Evolutionary conservation across 2,113 vertebrate species (phyloP).

Genomic region (Syrrhaptes paradoxus): DNA sequence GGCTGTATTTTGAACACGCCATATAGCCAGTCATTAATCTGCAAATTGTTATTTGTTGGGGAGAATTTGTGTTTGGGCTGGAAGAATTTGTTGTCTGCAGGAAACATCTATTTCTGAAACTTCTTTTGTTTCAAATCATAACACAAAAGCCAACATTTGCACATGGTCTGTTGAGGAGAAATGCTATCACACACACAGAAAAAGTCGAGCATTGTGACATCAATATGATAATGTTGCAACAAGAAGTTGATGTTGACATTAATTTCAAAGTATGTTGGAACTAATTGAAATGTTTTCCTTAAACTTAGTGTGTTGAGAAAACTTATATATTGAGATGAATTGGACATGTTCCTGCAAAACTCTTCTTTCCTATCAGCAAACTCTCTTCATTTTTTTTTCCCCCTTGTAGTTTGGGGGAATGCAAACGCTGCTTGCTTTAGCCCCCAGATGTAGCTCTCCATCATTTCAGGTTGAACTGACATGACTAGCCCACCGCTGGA

Average conservation of each 20-base stretch:
- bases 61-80: neutral
- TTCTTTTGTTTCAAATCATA: neutral
- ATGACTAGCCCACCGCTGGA: accelerated
- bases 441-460: neutral
- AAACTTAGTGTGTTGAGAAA: no score
- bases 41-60: neutral
- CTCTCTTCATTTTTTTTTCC: neutral
- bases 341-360: neutral
- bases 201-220: neutral
- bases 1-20: neutral
- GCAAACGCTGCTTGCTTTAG: neutral
- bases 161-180: neutral
- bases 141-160: neutral
- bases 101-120: neutral
- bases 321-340: neutral
- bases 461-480: accelerated
- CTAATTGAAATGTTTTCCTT: neutral
- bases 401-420: accelerated
- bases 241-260: neutral
- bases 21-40: neutral
- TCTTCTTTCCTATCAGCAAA: neutral
- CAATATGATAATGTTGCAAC: neutral
- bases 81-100: neutral
- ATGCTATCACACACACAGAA: neutral
- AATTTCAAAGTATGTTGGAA: neutral